These are phyloP conservation scores for Speoplatyrhinus poulsoni DNA, from an alignment of 2,113 vertebrate species.

Conservation along the genomic window DNA sequence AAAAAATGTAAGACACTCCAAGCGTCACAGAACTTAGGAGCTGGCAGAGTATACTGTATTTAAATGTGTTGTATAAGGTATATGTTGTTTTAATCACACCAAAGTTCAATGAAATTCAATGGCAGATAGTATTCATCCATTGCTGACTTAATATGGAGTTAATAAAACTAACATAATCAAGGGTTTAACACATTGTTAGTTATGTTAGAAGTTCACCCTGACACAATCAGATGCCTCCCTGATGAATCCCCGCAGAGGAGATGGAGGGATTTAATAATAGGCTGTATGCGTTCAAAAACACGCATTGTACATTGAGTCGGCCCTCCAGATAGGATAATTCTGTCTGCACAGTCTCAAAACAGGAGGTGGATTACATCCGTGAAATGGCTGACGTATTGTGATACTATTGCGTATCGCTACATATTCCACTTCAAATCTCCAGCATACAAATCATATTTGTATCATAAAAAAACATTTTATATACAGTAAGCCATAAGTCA, in stretches of 20 bases:
- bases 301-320: background rate
- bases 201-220: too few relatives aligned
- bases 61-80: too few relatives aligned
- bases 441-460: background rate
- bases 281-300: background rate
- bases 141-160: too few relatives aligned
- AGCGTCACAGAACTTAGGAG: too few relatives aligned
- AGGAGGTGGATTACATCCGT: conserved; percentile 46
- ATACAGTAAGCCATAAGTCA: too few relatives aligned
- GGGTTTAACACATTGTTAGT: too few relatives aligned
- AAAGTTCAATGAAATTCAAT: too few relatives aligned
- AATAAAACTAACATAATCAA: too few relatives aligned
- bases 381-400: conserved; percentile 45
- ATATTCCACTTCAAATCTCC: conserved; percentile 22
- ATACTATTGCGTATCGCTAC: conserved; percentile 42
- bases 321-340: conserved; percentile 2
- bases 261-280: background rate
- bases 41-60: too few relatives aligned
- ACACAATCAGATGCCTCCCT: background rate
- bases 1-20: too few relatives aligned
- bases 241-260: background rate
- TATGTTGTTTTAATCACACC: too few relatives aligned
- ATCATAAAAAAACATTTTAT: background rate
- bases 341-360: conserved; percentile 19
- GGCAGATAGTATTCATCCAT: too few relatives aligned